Conservation (phyloP, 2,888 invertebrate species). For the Nephrotoma appendiculata region DNA sequence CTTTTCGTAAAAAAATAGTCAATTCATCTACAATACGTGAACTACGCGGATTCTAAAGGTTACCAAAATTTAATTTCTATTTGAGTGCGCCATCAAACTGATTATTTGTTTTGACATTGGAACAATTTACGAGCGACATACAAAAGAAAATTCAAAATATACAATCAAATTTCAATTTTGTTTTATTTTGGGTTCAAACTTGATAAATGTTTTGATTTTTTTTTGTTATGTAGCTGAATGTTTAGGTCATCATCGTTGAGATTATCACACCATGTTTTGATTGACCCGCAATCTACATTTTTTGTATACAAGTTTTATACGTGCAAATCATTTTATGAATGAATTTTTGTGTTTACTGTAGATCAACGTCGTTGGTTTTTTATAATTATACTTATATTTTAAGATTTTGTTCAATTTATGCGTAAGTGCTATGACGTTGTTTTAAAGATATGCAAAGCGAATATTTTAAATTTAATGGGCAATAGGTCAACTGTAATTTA, state of each 20-base stretch:
- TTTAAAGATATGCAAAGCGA: not conserved
- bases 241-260: not conserved
- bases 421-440: not conserved
- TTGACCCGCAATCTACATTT: not conserved
- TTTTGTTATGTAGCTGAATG: not conserved
- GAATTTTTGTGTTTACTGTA: not conserved
- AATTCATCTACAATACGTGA: not conserved
- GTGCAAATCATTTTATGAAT: not conserved
- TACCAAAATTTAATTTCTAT: not conserved
- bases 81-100: not conserved
- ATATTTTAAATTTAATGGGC: not conserved
- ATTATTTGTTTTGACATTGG: not conserved
- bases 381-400: not conserved
- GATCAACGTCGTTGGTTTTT: not conserved
- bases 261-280: not conserved
- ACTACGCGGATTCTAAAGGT: not conserved
- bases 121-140: not conserved
- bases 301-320: not conserved
- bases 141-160: not conserved
- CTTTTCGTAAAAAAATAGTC: too few relatives aligned
- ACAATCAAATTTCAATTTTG: not conserved
- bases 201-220: not conserved
- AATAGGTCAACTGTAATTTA: not conserved
- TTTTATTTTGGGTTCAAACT: not conserved
- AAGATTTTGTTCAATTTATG: not conserved